Percentiles rank a stretch among this genome's conserved stretches.
Conservation (phyloP, 35 echinoderm and acorn worm species). For the Heliocidaris erythrogramma region DNA sequence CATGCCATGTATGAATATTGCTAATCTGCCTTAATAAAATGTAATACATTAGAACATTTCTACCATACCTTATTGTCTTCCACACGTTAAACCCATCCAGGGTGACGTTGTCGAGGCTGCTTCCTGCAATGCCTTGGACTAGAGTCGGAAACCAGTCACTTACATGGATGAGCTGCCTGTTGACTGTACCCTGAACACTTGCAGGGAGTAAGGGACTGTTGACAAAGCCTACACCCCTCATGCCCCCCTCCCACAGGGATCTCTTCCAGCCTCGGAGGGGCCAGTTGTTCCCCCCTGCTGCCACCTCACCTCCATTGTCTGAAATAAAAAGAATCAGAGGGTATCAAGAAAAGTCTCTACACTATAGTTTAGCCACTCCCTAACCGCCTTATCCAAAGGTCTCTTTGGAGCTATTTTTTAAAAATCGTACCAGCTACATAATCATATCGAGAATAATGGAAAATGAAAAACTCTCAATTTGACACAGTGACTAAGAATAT, state of each 20-base stretch:
- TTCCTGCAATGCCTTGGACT: slow-evolving; percentile 67
- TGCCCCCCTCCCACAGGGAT: slow-evolving; percentile 84
- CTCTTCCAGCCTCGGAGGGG: slow-evolving; percentile 85
- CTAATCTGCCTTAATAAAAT: not conserved
- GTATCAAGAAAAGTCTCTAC: too few species aligned
- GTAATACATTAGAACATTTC: not conserved
- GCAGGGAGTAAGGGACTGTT: slow-evolving; percentile 55
- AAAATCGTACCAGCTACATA: too few species aligned
- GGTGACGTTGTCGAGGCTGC: slow-evolving; percentile 54
- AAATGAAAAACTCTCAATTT: too few species aligned
- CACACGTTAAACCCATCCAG: slow-evolving; percentile 89
- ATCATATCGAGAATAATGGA: too few species aligned
- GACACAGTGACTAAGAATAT: too few species aligned
- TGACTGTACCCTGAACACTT: slow-evolving; percentile 58
- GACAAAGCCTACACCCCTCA: slow-evolving; percentile 83
- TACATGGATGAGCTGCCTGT: slow-evolving; percentile 78
- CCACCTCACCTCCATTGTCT: slow-evolving; percentile 81
- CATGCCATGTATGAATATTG: not conserved
- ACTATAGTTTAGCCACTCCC: too few species aligned
- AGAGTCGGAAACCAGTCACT: slow-evolving; percentile 94
- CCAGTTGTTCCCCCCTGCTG: slow-evolving; percentile 83
- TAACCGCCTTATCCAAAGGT: too few species aligned
- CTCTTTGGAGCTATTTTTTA: too few species aligned
- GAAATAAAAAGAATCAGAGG: not conserved
- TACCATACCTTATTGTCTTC: slow-evolving; percentile 77